phyloP scores from a whole-genome alignment of 2,113 vertebrate genomes.

The Phyllopteryx taeniolatus region DNA sequence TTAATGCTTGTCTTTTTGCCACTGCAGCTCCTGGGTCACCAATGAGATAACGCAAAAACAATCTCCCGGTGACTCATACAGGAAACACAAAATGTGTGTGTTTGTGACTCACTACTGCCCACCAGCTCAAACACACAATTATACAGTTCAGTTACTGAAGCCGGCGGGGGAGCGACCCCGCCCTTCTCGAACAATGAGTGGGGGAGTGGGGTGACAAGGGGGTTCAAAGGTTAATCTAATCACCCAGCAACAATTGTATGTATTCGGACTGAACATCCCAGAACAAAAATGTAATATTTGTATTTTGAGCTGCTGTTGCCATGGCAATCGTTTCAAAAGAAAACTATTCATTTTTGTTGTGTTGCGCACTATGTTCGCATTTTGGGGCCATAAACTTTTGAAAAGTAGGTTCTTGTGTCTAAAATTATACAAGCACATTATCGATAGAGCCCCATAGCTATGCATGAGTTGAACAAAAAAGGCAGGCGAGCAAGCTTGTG shows the following conservation, averaged over 20 bases:
- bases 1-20: slow-evolving; percentile 29
- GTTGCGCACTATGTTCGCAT: background rate
- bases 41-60: slow-evolving; percentile 76
- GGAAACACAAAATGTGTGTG: slow-evolving; percentile 69
- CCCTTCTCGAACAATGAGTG: slow-evolving; percentile 50
- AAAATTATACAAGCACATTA: background rate
- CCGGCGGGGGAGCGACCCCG: slow-evolving; percentile 56
- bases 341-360: background rate
- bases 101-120: slow-evolving; percentile 74
- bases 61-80: slow-evolving; percentile 72
- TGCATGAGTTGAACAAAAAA: background rate
- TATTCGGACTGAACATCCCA: slow-evolving; percentile 35
- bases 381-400: background rate
- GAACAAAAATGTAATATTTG: slow-evolving; percentile 9
- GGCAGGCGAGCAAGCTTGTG: background rate
- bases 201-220: slow-evolving; percentile 18
- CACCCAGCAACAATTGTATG: slow-evolving; percentile 48
- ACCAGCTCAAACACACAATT: slow-evolving; percentile 60
- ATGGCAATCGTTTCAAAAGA: background rate
- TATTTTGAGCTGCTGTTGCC: background rate
- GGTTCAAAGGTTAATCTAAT: slow-evolving; percentile 41
- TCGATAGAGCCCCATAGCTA: background rate
- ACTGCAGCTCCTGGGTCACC: slow-evolving; percentile 29
- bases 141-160: slow-evolving; percentile 41
- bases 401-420: background rate